Evolutionary conservation across 1,140 invertebrate species (phyloP), one percentile per base, ranked within the genome.

Genomic region (Drosophila ananassae): DNA sequence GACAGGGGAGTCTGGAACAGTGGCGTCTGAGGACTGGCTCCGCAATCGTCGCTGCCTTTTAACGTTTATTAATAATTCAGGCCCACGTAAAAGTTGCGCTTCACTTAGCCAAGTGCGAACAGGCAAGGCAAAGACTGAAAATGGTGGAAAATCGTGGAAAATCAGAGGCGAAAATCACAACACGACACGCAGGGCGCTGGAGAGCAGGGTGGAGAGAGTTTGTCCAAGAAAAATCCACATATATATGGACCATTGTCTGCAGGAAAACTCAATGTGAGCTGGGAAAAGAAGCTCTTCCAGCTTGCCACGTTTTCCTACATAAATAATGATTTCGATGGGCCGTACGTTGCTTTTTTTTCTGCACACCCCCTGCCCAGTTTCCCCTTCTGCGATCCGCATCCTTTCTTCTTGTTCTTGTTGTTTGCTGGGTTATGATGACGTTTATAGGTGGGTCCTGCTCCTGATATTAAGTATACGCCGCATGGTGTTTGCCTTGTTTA

Each of bases 31-130:
- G 44, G 32, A 22, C 69, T 75, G 54, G 32, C 56, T 17, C 46
- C 30, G 56, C 73, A 68, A 76, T 76, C 55, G 73, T 56, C 73
- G 56, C 41, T 77, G 59, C 66, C 75, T 77, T 77, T 77, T 77
- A 77, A 72, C 75, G 73, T 77, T 77, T 77, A 77, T 77, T 77
- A 77, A 77, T 77, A 77, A 77, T 77, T 77, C 73, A 77, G 59
- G 64, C 66, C 54, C 73, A 77, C 75, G 67, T 77, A 77, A 77
- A 77, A 77, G 75, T 77, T 77, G 63, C 53, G 64, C 75, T 61
- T 72, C 75, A 77, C 75, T 77, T 77, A 77, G 61, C 73, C 57
- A 60, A 41, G 72, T 63, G 72, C 69, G 58, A 63, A 56, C 58
- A 46, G 58, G 22, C 44, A 47, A 17, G 17, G 17, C 17, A 17